phyloP scores from a whole-genome alignment of 2,888 invertebrate genomes.

The Cybosia mesomella region DNA sequence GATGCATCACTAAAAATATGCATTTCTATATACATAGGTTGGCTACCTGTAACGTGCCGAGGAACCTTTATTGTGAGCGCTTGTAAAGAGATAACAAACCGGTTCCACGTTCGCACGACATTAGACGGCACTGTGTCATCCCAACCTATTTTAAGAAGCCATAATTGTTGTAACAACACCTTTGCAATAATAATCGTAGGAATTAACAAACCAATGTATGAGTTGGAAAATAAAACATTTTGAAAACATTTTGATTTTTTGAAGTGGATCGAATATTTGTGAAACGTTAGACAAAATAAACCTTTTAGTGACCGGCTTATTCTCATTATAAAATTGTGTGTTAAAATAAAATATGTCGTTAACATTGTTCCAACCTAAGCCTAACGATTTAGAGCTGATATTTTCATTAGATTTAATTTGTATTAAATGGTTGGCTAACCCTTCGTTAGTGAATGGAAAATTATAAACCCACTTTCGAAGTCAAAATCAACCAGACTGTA shows the following conservation, averaged over 20 bases:
- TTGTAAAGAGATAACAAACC: not conserved
- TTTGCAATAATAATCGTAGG: constrained; percentile 17
- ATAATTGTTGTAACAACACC: constrained; percentile 16
- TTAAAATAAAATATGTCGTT: constrained; percentile 15
- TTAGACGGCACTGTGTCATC: constrained; percentile 7
- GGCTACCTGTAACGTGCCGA: not conserved
- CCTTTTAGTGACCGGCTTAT: constrained; percentile 22
- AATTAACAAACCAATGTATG: constrained; percentile 28
- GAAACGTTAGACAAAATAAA: constrained; percentile 26
- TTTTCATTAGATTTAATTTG: too few species aligned
- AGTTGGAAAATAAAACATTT: too few species aligned
- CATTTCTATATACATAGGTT: not conserved
- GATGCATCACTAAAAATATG: too few species aligned
- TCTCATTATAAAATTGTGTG: not conserved
- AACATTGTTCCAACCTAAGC: constrained; percentile 14
- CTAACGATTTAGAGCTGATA: not conserved
- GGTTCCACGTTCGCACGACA: constrained; percentile 4
- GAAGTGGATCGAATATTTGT: constrained; percentile 34
- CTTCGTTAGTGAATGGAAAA: too few species aligned
- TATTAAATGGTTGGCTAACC: too few species aligned
- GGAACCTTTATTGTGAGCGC: not conserved
- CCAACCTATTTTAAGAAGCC: constrained; percentile 17
- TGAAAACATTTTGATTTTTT: too few species aligned
- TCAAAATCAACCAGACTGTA: not conserved
- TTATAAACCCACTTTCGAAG: constrained; percentile 11